Conservation (phyloP, 1,140 invertebrate genomes). For the Drosophila kanapiae region DNA sequence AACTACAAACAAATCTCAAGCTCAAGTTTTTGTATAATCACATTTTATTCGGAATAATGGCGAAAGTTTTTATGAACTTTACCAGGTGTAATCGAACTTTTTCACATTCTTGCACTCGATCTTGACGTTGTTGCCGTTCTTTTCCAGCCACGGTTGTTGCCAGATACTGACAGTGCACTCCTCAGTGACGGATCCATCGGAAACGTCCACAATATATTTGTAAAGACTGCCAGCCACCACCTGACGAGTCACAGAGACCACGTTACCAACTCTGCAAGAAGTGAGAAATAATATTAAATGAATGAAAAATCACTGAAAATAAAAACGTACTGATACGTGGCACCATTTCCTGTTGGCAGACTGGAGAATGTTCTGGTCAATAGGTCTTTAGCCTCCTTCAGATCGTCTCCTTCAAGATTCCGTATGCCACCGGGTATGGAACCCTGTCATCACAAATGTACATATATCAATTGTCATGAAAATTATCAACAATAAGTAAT, state of each 20-base stretch:
- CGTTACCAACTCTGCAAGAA: background rate
- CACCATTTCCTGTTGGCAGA: background rate
- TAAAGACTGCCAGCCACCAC: background rate
- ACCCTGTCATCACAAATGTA: background rate
- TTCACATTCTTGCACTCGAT: slow-evolving; percentile 5
- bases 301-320: background rate
- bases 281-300: too few species aligned
- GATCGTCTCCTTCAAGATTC: background rate
- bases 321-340: background rate
- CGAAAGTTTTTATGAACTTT: background rate
- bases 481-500: background rate
- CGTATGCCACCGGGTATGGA: background rate
- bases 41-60: background rate
- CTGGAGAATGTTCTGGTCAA: slow-evolving; percentile 3
- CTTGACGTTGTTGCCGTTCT: background rate
- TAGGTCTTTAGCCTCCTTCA: background rate
- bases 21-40: background rate
- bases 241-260: background rate
- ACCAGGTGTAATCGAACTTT: slow-evolving; percentile 14
- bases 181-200: background rate
- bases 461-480: too few species aligned
- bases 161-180: background rate
- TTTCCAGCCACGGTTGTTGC: background rate
- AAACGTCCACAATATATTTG: slow-evolving; percentile 10
- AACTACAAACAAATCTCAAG: background rate